Conservation (phyloP, 2,113 vertebrate genomes). For the Xenopus laevis region DNA sequence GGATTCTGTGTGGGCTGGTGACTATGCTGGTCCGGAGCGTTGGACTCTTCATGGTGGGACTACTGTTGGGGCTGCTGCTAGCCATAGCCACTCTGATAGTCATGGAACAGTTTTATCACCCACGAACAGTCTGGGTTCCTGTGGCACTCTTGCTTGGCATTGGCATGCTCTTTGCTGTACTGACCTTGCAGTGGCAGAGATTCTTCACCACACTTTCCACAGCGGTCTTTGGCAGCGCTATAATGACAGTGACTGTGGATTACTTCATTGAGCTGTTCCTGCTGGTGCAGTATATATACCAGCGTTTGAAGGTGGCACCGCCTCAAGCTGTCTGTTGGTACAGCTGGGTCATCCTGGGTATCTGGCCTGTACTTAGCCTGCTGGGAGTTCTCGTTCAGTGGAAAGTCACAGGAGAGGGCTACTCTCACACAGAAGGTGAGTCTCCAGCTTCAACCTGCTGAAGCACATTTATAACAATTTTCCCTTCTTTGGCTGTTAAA, state of each 20-base stretch:
- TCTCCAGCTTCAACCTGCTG: no score
- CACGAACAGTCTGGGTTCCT: conserved; percentile 88
- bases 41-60: conserved; percentile 95
- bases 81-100: conserved; percentile 85
- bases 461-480: no score
- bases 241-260: conserved; percentile 92
- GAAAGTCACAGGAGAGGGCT: conserved; percentile 91
- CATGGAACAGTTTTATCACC: conserved; percentile 96
- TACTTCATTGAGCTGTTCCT: conserved; percentile 94
- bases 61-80: conserved; percentile 88
- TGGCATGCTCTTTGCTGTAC: conserved; percentile 90
- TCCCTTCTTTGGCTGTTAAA: no score
- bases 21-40: conserved; percentile 98
- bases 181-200: conserved; percentile 94
- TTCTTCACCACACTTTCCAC: conserved; percentile 92
- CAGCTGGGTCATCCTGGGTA: conserved; percentile 92
- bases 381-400: conserved; percentile 93
- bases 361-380: conserved; percentile 88
- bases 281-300: conserved; percentile 86
- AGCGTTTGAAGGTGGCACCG: conserved; percentile 85
- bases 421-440: conserved; percentile 94
- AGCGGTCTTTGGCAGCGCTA: conserved; percentile 85
- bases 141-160: conserved; percentile 88
- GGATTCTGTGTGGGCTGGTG: conserved; percentile 90
- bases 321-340: conserved; percentile 90